A percentile compares a stretch with the other conserved stretches of the same genome.
These are phyloP conservation scores for Atherinosoma microstoma DNA, from an alignment of 2,797 vertebrate genomes.

Conservation along the genomic window DNA sequence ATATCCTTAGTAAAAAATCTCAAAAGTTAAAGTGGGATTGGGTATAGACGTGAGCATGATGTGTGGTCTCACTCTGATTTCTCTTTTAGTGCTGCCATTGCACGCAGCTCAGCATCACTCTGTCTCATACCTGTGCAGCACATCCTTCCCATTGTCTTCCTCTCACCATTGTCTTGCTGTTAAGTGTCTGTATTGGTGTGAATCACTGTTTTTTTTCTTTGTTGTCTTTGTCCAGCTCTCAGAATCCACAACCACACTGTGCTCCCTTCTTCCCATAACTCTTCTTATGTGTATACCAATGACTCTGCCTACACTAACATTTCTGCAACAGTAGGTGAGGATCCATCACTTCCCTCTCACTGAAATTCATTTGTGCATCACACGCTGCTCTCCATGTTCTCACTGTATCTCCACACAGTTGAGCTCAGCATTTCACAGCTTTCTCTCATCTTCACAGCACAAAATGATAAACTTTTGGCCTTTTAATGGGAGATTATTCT, in stretches of 20 bases:
- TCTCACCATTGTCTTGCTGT: slow-evolving; percentile 50
- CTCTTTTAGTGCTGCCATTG: slow-evolving; percentile 30
- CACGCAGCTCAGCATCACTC: slow-evolving; percentile 71
- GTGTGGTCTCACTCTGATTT: slow-evolving; percentile 56
- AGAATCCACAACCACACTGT: slow-evolving; percentile 98
- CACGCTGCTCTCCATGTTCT: slow-evolving; percentile 41
- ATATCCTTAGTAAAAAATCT: neutral
- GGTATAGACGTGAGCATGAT: slow-evolving; percentile 77
- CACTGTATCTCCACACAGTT: slow-evolving; percentile 29
- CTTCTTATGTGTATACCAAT: slow-evolving; percentile 97
- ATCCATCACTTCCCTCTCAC: slow-evolving; percentile 54
- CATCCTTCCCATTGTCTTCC: slow-evolving; percentile 64
- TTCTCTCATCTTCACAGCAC: neutral
- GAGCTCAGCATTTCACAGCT: slow-evolving; percentile 27
- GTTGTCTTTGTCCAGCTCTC: slow-evolving; percentile 88
- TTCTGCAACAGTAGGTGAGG: slow-evolving; percentile 99
- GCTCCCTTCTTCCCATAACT: slow-evolving; percentile 93
- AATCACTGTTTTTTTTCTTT: slow-evolving; percentile 82
- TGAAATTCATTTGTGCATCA: slow-evolving; percentile 53
- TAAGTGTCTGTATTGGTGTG: slow-evolving; percentile 65
- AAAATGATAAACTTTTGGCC: slow-evolving; percentile 5
- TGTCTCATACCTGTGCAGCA: slow-evolving; percentile 78
- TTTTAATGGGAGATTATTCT: slow-evolving; percentile 9
- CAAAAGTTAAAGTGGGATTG: slow-evolving; percentile 69
- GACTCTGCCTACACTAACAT: slow-evolving; percentile 99